phyloP scores from a whole-genome alignment of 2,113 vertebrate species.

The Anguilla japonica region DNA sequence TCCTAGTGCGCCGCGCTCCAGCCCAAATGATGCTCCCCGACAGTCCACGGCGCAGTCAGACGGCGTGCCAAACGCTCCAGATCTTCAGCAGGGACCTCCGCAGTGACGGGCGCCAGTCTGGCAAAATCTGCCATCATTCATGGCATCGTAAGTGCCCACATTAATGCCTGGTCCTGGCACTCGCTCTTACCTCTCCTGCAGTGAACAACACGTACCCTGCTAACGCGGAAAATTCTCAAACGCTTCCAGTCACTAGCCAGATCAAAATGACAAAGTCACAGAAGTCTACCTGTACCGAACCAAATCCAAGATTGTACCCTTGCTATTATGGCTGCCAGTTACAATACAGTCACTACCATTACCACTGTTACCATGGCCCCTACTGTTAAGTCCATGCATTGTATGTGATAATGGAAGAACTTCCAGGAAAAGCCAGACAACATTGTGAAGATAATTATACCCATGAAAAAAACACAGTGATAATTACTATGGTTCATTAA shows the following conservation, averaged over 20 bases:
- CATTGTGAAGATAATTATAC: no score
- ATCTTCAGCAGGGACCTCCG: conserved; percentile 74
- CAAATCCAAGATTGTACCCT: background rate
- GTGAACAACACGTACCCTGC: conserved; percentile 68
- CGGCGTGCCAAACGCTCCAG: conserved; percentile 78
- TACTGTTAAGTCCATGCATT: background rate
- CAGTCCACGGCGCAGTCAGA: conserved; percentile 73
- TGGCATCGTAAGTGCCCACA: conserved; percentile 81
- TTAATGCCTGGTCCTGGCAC: conserved; percentile 78
- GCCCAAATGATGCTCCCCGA: conserved; percentile 78
- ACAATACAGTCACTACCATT: background rate
- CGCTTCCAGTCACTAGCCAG: background rate
- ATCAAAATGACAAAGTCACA: background rate
- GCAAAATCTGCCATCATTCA: conserved; percentile 77
- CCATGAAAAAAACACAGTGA: no score
- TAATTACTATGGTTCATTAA: no score
- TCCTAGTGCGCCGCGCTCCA: conserved; percentile 82
- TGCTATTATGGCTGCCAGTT: background rate
- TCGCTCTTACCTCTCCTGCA: conserved; percentile 71
- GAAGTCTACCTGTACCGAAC: background rate
- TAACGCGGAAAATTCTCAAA: background rate
- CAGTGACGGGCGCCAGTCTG: conserved; percentile 74
- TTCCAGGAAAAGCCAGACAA: no score
- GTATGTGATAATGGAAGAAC: no score
- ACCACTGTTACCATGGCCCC: background rate